These are phyloP conservation scores for Tyto alba DNA, from an alignment of 2,113 vertebrate species.

Conservation along the genomic window DNA sequence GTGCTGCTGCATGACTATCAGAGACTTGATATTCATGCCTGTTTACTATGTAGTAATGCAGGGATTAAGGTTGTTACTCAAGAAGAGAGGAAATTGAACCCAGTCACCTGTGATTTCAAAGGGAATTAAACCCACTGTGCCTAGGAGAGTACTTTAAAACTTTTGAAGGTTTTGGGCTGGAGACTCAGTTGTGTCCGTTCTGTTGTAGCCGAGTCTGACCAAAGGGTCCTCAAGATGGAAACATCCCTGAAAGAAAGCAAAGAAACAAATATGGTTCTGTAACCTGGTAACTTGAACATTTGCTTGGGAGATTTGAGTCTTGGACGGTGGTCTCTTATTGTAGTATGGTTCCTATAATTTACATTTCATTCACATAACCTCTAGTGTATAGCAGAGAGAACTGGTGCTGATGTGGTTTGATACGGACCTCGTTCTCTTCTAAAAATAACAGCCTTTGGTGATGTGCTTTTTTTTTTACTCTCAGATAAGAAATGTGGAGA, in stretches of 20 bases:
- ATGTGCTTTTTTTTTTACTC: neutral
- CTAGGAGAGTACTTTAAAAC: neutral
- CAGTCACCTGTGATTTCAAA: neutral
- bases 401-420: neutral
- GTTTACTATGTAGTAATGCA: neutral
- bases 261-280: neutral
- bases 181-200: neutral
- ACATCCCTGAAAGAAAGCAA: neutral
- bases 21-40: neutral
- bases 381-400: neutral
- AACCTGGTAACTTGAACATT: neutral
- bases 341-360: neutral
- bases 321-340: neutral
- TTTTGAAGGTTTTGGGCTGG: neutral
- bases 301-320: neutral
- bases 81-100: neutral
- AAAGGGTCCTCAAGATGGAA: neutral
- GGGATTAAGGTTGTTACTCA: neutral
- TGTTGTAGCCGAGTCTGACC: neutral
- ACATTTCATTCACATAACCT: neutral
- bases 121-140: neutral
- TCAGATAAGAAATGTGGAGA: conserved; percentile 97
- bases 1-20: neutral
- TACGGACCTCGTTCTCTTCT: neutral
- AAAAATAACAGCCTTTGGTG: neutral